Base-by-base conservation (phyloP, 2,888 invertebrate species). In the Corbicula japonica region DNA sequence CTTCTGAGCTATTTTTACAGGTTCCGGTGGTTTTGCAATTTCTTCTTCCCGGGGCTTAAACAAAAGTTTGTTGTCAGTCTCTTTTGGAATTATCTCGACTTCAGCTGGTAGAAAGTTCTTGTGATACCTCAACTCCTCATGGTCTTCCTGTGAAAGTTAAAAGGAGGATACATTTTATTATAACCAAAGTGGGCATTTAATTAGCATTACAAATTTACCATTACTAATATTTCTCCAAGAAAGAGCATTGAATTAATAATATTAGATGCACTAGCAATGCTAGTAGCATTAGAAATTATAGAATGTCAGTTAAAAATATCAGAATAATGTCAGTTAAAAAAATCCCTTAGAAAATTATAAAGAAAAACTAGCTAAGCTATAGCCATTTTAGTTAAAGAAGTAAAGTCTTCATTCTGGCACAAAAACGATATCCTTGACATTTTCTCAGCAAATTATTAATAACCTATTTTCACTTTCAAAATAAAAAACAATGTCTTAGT, bases 61-160 rank as follows among this genome's bases (percentile, higher is more conserved):
- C 21, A 5, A 5, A 18, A 60, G 41, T 30, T 68, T 35, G 12
- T 74, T 28, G 4, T 62, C 46, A 34, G 12, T 38, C 18, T 38
- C 30, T 10, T 12, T 63, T 26, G 15, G 5, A 28, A n/a, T 21
- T 28, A 15, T 23, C 30, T 77, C 79, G 28, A 80, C 75, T 34
- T 83, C 83, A 12, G 79, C 79, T 30, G 83, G 83, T 21, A 80
- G 60, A 32, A 56, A 70, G 46, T 62, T 54, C 21, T 69, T 54
- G 8, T 65, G 73, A 28, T 78, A 61, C 2, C 71, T 26, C 21
- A 35, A 6, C 23, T 60, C 71, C 46, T 54, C 76, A 5, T 68
- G 52, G 50, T 52, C 78, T 46, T 60, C 54, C 83, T 83, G 69
- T 18, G n/a, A n/a, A n/a, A 76, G 44, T 18, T 18, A 44, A 30